Evolutionary conservation across 2,888 invertebrate genomes (phyloP).

Genomic region (Platycnemis pennipes): DNA sequence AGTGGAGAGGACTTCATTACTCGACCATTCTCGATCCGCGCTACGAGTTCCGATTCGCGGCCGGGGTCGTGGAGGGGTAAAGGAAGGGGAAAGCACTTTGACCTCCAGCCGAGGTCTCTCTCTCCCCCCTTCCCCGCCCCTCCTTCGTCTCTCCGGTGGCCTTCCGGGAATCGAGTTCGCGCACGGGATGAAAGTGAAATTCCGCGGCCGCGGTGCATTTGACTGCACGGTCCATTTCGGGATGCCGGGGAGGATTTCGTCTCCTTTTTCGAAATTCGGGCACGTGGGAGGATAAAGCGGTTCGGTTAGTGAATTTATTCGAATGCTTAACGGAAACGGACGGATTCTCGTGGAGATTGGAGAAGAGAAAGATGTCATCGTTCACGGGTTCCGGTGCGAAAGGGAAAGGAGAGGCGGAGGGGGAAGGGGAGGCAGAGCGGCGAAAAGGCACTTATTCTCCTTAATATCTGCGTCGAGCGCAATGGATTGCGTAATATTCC

Average conservation of each 20-base stretch:
- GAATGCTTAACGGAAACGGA: neutral
- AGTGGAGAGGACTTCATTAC: neutral
- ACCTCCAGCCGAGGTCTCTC: neutral
- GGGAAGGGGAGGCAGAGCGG: neutral
- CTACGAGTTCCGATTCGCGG: no score
- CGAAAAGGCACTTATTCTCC: neutral
- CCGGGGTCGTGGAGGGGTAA: no score
- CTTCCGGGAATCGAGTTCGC: neutral
- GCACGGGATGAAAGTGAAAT: constrained; percentile 19
- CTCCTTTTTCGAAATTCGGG: neutral
- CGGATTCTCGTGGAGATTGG: neutral
- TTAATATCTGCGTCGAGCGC: constrained; percentile 22
- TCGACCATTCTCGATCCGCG: no score
- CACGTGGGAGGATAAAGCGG: neutral
- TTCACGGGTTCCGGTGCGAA: neutral
- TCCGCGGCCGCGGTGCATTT: neutral
- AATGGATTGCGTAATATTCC: constrained; percentile 59
- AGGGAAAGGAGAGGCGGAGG: neutral
- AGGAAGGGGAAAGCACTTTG: no score
- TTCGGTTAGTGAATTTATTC: neutral
- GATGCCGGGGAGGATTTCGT: neutral
- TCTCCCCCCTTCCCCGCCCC: neutral
- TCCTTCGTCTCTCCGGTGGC: neutral
- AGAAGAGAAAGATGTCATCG: neutral
- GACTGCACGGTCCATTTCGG: neutral